Base-by-base conservation (phyloP, 2,797 vertebrate genomes). In the Orientallactaga sibirica region DNA sequence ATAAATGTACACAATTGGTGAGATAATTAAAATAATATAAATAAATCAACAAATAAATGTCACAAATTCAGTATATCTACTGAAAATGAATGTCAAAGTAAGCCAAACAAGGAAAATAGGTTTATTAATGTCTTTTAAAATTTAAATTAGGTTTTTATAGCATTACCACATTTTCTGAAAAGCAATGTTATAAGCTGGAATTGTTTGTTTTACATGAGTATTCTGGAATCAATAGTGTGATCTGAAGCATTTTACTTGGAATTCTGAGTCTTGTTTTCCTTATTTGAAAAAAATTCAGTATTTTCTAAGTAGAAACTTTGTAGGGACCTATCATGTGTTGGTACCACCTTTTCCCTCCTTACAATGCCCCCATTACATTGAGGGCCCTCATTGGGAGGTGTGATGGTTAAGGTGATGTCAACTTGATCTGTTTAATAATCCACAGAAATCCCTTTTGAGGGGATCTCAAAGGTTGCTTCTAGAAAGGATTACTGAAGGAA, bases 261-360 rank as follows among this genome's bases (percentile, higher is more conserved):
- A 25, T 86, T 78, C 61, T 71, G 29, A 86, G 52, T 20, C 20
- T 86, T 27, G 14, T 15, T 86, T 88, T 93, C 64, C 20, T 64
- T 6, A 55, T 88, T 89, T 48, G 48, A 92, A 64, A 64, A 71
- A 86, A 93, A 93, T 64, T 77, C 20, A 62, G 16, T 58, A 12
- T 58, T 48, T 48, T 48, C 10, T 8, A 48, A 48, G 48, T 48
- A 48, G 7, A 48, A 48, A 48, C 8, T 48, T 8, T 48, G 8
- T 48, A 48, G 8, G 48, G 48, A 8, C 48, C 8, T 10, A 48
- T 48, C 48, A 48, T 48, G 48, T 48, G 48, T 10, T 48, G 48
- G 48, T 48, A 48, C 48, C 8, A 2, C 10, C 48, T 48, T 48
- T 48, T 9, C 48, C 48, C 48, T 48, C 48, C 48, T 48, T 48